These are phyloP conservation scores for Teinopalpus imperialis DNA, from an alignment of 2,888 invertebrate species.

Conservation along the genomic window DNA sequence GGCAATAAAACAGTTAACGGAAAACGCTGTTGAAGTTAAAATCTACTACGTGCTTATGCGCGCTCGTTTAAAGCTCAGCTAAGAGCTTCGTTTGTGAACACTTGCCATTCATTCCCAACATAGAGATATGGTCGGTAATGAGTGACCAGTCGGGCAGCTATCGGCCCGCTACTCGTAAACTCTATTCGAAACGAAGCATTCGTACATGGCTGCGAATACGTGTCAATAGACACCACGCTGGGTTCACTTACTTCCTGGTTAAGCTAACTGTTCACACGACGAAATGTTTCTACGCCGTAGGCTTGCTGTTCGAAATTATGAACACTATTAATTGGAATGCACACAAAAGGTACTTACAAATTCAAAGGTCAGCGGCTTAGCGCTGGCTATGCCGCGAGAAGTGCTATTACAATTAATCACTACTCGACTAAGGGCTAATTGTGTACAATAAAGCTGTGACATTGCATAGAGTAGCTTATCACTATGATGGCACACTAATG, in stretches of 20 bases:
- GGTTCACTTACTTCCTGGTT: conserved; percentile 62
- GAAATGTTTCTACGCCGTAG: conserved; percentile 33
- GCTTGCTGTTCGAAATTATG: conserved; percentile 37
- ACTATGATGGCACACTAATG: no score
- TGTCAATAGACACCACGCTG: conserved; percentile 67
- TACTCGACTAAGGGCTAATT: not conserved
- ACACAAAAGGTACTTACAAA: conserved; percentile 40
- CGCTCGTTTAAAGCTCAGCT: conserved; percentile 61
- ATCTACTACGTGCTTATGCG: conserved; percentile 62
- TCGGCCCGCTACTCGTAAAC: conserved; percentile 76
- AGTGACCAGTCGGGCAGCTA: conserved; percentile 64
- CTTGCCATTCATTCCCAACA: conserved; percentile 74
- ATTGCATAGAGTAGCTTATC: no score
- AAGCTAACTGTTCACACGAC: conserved; percentile 48
- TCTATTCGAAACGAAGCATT: conserved; percentile 67
- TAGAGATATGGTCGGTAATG: conserved; percentile 77
- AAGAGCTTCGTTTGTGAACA: conserved; percentile 64
- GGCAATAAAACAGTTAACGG: conserved; percentile 60
- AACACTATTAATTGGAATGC: conserved; percentile 41
- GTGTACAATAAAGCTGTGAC: no score
- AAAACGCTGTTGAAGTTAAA: conserved; percentile 52
- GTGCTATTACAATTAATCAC: conserved; percentile 2
- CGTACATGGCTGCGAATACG: conserved; percentile 66
- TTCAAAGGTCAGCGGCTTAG: conserved; percentile 61
- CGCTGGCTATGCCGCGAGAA: conserved; percentile 50